Percentiles rank a stretch among this genome's conserved stretches.
phyloP scores from a whole-genome alignment of 2,888 invertebrate genomes.

The Andrena camellia region DNA sequence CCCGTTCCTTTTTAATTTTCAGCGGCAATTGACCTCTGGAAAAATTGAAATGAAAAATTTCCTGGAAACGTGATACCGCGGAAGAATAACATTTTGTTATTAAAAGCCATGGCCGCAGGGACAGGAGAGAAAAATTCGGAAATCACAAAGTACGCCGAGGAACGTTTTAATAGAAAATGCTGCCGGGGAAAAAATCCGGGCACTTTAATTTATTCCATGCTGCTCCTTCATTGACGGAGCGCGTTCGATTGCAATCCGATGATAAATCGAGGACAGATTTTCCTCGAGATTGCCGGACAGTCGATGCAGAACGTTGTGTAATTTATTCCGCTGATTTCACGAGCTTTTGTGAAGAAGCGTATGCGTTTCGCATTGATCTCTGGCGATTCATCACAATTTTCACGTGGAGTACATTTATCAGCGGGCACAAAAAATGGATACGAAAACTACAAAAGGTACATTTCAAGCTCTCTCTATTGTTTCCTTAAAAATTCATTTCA shows the following conservation, averaged over 20 bases:
- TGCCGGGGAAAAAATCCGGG: background rate
- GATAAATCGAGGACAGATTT: slow-evolving; percentile 15
- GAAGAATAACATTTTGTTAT: slow-evolving; percentile 13
- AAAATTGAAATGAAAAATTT: background rate
- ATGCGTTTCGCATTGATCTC: background rate
- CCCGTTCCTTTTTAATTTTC: background rate
- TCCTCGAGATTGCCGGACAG: slow-evolving; percentile 2
- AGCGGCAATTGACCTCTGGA: background rate
- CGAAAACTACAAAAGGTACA: background rate
- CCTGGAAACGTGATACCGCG: background rate
- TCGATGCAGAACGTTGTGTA: slow-evolving; percentile 17
- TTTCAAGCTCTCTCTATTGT: background rate
- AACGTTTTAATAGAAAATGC: background rate
- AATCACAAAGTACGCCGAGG: background rate
- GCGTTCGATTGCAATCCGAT: slow-evolving; percentile 12
- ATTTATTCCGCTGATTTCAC: background rate
- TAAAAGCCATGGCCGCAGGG: background rate
- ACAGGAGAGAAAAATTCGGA: background rate
- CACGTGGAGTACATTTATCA: slow-evolving; percentile 10
- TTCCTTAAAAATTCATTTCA: background rate
- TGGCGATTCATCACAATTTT: slow-evolving; percentile 16
- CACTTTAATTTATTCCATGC: slow-evolving; percentile 8
- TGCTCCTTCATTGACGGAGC: background rate
- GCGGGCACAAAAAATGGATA: background rate
- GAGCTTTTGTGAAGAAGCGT: slow-evolving; percentile 6